Conservation (phyloP, 2,888 invertebrate genomes). For the Ypsolopha scabrella region DNA sequence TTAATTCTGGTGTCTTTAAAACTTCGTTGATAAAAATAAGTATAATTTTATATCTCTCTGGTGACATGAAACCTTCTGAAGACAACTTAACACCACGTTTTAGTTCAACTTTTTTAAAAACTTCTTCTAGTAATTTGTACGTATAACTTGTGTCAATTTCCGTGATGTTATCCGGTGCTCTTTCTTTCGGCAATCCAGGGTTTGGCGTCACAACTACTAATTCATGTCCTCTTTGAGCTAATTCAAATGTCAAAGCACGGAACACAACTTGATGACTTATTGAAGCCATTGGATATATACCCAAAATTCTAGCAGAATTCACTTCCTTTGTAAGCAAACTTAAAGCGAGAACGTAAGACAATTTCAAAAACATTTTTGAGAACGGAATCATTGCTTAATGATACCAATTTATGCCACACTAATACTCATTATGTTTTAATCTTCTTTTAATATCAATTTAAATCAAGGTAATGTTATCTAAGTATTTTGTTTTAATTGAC, state of each 20-base stretch:
- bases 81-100: neutral
- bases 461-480: too few species aligned
- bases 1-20: neutral
- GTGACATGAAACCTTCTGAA: neutral
- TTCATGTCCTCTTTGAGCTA: conserved; percentile 52
- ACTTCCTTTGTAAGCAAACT: neutral
- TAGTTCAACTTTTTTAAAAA: neutral
- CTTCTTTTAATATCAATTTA: too few species aligned
- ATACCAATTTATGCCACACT: too few species aligned
- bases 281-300: conserved; percentile 42
- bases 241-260: conserved; percentile 39
- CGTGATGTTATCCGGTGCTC: conserved; percentile 14
- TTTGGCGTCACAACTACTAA: conserved; percentile 50
- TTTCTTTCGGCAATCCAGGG: conserved; percentile 33
- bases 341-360: neutral
- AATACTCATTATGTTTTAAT: too few species aligned
- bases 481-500: too few species aligned
- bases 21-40: neutral
- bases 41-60: neutral
- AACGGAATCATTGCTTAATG: too few species aligned
- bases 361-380: neutral
- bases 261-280: conserved; percentile 57
- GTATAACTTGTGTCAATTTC: conserved; percentile 15
- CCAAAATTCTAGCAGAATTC: conserved; percentile 36
- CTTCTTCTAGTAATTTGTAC: conserved; percentile 12